Evolutionary conservation across 2,888 invertebrate genomes (phyloP).

Genomic region (Yponomeuta cagnagella): DNA sequence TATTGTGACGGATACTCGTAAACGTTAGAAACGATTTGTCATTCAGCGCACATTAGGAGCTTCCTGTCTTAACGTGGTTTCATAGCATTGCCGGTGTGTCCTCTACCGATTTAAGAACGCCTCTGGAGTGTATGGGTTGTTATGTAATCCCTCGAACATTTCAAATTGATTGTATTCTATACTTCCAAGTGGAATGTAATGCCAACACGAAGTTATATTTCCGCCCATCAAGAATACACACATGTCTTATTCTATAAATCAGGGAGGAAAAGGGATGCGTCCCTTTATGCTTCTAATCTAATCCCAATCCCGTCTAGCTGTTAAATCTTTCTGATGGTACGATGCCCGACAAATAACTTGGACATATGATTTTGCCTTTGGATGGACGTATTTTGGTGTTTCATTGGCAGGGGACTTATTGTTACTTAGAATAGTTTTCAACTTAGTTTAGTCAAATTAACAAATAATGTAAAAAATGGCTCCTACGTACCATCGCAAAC

Average conservation of each 20-base stretch:
- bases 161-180: not conserved
- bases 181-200: not conserved
- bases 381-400: no score
- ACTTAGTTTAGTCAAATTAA: no score
- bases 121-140: not conserved
- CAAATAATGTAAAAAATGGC: no score
- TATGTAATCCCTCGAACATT: not conserved
- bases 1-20: not conserved
- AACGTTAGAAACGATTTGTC: not conserved
- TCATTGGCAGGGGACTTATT: no score
- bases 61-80: not conserved
- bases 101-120: not conserved
- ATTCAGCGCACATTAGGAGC: constrained; percentile 1
- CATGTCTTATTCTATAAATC: not conserved
- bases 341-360: no score
- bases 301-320: no score
- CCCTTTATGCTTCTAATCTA: no score
- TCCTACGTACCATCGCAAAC: no score
- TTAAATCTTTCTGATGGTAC: no score
- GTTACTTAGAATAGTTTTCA: no score
- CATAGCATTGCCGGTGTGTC: not conserved
- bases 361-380: no score
- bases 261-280: no score
- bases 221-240: not conserved
- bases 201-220: not conserved